Evolutionary conservation across 2,888 invertebrate genomes (phyloP).

Genomic region (Amiota minor): DNA sequence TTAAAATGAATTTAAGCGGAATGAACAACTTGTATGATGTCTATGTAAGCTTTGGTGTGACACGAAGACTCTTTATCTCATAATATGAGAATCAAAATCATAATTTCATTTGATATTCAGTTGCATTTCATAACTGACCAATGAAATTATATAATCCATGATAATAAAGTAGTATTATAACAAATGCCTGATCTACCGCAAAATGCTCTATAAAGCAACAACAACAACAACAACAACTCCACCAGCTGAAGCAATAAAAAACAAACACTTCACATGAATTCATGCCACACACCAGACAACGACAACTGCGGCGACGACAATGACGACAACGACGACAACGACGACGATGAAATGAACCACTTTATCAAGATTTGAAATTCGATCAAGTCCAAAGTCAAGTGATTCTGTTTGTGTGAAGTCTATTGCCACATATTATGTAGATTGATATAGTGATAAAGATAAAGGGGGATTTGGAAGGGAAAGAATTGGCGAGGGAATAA

Average conservation of each 20-base stretch:
- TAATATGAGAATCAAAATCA: not conserved
- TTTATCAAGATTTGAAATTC: constrained; percentile 31
- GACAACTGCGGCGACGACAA: no score
- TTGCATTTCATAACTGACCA: not conserved
- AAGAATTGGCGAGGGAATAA: not conserved
- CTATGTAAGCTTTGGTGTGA: no score
- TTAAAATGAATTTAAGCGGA: no score
- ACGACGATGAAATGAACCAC: constrained; percentile 4
- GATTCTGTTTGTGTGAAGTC: not conserved
- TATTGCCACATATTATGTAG: not conserved
- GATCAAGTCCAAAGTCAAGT: constrained; percentile 24
- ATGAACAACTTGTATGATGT: no score
- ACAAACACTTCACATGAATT: no score
- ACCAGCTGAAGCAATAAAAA: not conserved
- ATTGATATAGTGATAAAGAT: not conserved
- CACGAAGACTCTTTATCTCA: no score
- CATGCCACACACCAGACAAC: no score
- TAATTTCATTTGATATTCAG: not conserved
- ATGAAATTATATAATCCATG: not conserved
- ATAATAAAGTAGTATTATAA: not conserved
- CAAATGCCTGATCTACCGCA: constrained; percentile 26
- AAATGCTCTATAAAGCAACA: not conserved
- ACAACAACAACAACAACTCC: not conserved
- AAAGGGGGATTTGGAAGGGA: not conserved
- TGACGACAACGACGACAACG: not conserved